Conservation (phyloP, 2,113 vertebrate species). For the Sus scrofa region T2T-Sscrofa CM000819.6:125891501-125892000, state of each 20-base stretch:
- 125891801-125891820: slow-evolving; percentile 17
- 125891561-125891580: neutral
- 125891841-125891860: neutral
- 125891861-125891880: neutral
- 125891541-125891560: slow-evolving; percentile 16
- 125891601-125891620: slow-evolving; percentile 35
- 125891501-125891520: neutral
- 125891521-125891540: slow-evolving; percentile 4
- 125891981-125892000: too few relatives aligned
- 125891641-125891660: slow-evolving; percentile 4
- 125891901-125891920: neutral
- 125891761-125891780: slow-evolving; percentile 20
- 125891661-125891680: neutral
- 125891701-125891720: neutral
- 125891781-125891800: neutral
- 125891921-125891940: too few relatives aligned
- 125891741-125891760: slow-evolving; percentile 13
- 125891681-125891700: neutral
- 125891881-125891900: neutral
- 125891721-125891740: neutral
- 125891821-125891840: neutral
- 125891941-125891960: too few relatives aligned
- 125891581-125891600: neutral
- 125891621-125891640: slow-evolving; percentile 2
- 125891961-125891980: too few relatives aligned